These are phyloP conservation scores for Puffinus mauretanicus DNA, from an alignment of 2,113 vertebrate species.

Conservation along the genomic window DNA sequence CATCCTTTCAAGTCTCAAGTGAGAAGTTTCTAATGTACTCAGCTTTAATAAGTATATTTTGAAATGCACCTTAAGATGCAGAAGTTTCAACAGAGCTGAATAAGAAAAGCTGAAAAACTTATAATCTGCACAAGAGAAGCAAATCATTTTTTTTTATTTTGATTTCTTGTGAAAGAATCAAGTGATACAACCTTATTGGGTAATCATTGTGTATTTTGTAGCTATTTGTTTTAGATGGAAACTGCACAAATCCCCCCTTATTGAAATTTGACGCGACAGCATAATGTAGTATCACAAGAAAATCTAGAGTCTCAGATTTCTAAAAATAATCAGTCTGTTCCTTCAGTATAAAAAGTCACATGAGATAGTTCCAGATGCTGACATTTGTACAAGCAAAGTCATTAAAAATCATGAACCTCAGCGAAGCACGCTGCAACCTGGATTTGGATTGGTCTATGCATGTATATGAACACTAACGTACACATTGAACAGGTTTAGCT, in stretches of 20 bases:
- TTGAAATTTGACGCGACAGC: neutral
- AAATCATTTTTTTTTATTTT: neutral
- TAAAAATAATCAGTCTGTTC: constrained; percentile 39
- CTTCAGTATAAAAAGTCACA: constrained; percentile 21
- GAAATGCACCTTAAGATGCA: neutral
- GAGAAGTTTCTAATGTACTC: neutral
- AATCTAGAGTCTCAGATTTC: constrained; percentile 9
- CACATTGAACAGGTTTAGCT: neutral
- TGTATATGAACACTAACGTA: neutral
- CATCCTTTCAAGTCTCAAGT: neutral
- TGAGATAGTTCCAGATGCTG: constrained; percentile 60
- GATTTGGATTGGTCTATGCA: neutral
- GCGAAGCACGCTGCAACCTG: constrained; percentile 42
- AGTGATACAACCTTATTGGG: neutral
- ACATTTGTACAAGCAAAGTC: constrained; percentile 60
- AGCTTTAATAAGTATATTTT: neutral
- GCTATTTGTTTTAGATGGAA: neutral
- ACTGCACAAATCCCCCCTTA: neutral
- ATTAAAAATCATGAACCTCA: constrained; percentile 63
- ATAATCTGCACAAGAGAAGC: neutral
- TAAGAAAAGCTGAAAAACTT: neutral
- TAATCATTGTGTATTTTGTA: neutral
- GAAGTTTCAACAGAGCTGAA: neutral
- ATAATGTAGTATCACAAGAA: neutral
- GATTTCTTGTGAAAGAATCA: neutral